Evolutionary conservation across 2,113 vertebrate genomes (phyloP).

Genomic region (Neopipo cinnamomea): DNA sequence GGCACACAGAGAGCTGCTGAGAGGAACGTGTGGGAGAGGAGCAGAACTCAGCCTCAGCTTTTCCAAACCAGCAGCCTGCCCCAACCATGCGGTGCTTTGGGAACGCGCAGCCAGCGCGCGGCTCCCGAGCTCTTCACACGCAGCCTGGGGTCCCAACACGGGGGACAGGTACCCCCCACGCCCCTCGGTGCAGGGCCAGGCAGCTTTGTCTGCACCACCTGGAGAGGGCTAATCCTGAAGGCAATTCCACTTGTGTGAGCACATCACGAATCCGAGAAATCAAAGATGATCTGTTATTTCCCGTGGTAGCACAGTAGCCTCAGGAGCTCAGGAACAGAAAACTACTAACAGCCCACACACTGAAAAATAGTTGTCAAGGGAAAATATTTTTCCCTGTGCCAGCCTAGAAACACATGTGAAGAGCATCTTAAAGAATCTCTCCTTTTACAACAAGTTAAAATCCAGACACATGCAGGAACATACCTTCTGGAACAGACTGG

Average conservation of each 20-base stretch:
- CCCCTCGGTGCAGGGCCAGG: fast-evolving
- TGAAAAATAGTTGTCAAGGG: not conserved
- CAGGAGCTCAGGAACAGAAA: not conserved
- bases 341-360: not conserved
- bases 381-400: not conserved
- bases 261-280: not conserved
- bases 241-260: not conserved
- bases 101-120: not conserved
- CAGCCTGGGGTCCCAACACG: fast-evolving
- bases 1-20: not conserved
- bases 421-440: not conserved
- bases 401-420: not conserved
- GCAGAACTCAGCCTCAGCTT: not conserved
- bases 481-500: not conserved
- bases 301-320: not conserved
- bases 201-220: not conserved
- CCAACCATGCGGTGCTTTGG: not conserved
- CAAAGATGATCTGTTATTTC: not conserved
- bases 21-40: not conserved
- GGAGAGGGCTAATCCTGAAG: not conserved
- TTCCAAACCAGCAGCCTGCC: not conserved
- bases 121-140: fast-evolving
- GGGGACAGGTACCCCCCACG: fast-evolving
- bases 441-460: not conserved
- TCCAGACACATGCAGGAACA: not conserved